Percentiles rank a stretch among this genome's conserved stretches.
These are phyloP conservation scores for Cheirogaleus medius DNA, from an alignment of 2,113 vertebrate genomes.

Conservation along the genomic window DNA sequence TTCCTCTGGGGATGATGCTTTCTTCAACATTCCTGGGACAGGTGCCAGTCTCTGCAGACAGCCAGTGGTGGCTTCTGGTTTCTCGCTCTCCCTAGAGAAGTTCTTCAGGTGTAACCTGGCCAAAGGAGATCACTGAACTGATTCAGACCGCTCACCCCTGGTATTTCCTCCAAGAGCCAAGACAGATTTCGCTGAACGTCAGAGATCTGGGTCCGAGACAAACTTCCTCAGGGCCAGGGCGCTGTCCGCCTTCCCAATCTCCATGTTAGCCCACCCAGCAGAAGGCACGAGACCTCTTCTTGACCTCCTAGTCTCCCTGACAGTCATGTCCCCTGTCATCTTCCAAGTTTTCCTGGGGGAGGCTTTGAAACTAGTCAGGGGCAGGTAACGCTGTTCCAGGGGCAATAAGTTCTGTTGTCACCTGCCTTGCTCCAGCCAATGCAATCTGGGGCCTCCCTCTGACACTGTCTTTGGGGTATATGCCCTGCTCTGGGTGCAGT, in stretches of 20 bases:
- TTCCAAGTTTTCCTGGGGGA: background rate
- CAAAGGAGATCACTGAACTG: background rate
- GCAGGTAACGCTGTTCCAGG: background rate
- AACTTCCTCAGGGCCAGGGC: background rate
- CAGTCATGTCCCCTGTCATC: background rate
- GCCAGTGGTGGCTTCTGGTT: background rate
- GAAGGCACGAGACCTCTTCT: background rate
- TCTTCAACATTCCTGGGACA: background rate
- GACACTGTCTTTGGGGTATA: background rate
- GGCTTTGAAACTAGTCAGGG: background rate
- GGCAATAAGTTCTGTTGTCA: accelerated
- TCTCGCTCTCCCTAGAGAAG: background rate
- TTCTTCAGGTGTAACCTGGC: too few species aligned
- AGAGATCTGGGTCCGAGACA: background rate
- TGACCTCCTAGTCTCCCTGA: background rate
- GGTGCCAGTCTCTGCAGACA: background rate
- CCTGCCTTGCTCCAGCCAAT: background rate
- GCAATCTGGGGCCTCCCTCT: background rate
- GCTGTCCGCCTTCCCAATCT: background rate
- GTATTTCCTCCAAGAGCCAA: background rate
- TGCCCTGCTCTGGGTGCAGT: background rate
- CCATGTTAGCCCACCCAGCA: background rate
- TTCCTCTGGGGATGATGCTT: background rate
- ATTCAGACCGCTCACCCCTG: background rate
- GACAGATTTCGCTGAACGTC: background rate